A percentile compares a stretch with the other conserved stretches of the same genome.
These are phyloP conservation scores for Leptopilina myrica DNA, from an alignment of 2,888 invertebrate species.

Conservation along the genomic window DNA sequence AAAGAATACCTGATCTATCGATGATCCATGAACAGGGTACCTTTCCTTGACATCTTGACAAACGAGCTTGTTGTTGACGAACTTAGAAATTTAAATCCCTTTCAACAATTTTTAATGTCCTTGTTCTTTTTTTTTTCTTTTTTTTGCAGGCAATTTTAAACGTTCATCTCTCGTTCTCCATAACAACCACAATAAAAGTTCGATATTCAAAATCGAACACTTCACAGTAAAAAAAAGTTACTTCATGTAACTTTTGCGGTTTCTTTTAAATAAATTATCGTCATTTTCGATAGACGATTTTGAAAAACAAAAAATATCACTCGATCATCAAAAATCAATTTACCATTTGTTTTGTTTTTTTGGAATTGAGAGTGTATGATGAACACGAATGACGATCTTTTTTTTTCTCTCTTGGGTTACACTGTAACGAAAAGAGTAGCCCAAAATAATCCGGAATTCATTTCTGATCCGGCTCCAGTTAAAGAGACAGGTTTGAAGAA, in stretches of 20 bases:
- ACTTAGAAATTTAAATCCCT: slow-evolving; percentile 1
- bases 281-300: not conserved
- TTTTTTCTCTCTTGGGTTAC: not conserved
- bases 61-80: slow-evolving; percentile 39
- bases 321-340: slow-evolving; percentile 15
- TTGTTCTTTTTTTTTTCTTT: not conserved
- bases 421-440: slow-evolving; percentile 31
- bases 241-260: slow-evolving; percentile 40
- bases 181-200: slow-evolving; percentile 30
- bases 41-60: slow-evolving; percentile 5
- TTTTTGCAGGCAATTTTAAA: slow-evolving; percentile 3
- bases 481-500: slow-evolving; percentile 53
- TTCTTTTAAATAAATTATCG: too few species aligned
- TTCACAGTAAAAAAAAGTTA: slow-evolving; percentile 29
- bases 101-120: slow-evolving; percentile 7
- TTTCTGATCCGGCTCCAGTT: slow-evolving; percentile 1
- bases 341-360: not conserved
- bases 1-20: slow-evolving; percentile 17
- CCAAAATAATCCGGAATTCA: slow-evolving; percentile 13
- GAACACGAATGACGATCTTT: slow-evolving; percentile 23
- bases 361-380: not conserved
- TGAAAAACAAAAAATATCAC: slow-evolving; percentile 27
- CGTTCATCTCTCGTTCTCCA: not conserved
- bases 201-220: slow-evolving; percentile 22
- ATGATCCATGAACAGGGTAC: not conserved